Conservation (phyloP, 2,888 invertebrate species). For the Amphimallon solstitiale region DNA sequence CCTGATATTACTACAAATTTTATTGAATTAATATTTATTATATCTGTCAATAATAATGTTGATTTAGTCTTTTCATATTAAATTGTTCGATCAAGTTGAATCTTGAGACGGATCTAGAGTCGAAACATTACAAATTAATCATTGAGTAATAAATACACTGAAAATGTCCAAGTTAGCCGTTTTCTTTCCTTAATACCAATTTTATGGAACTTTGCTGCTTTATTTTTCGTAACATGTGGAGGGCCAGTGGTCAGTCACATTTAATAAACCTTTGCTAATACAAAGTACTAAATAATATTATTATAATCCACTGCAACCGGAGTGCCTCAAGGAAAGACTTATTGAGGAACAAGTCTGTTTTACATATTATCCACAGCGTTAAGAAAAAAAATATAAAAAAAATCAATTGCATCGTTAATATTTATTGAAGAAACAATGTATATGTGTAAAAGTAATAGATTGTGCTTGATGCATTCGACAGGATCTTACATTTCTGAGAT, state of each 20-base stretch:
- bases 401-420: neutral
- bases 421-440: neutral
- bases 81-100: too few species aligned
- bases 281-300: slow-evolving; percentile 9
- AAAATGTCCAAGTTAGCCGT: too few species aligned
- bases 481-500: neutral
- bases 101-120: too few species aligned
- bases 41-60: too few species aligned
- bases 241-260: slow-evolving; percentile 48
- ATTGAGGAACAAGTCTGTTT: slow-evolving; percentile 50
- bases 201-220: too few species aligned
- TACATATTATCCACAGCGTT: slow-evolving; percentile 36
- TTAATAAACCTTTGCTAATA: neutral
- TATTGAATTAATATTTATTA: too few species aligned
- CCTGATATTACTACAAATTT: too few species aligned
- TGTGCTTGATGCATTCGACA: neutral
- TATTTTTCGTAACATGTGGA: slow-evolving; percentile 18
- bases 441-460: neutral
- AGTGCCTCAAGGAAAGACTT: slow-evolving; percentile 54
- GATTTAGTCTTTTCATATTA: too few species aligned
- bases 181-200: too few species aligned
- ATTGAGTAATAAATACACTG: too few species aligned
- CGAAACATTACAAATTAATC: too few species aligned
- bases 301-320: slow-evolving; percentile 50
- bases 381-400: slow-evolving; percentile 9